These are phyloP conservation scores for Atta colombica DNA, from an alignment of 1,140 invertebrate species.

Conservation along the genomic window DNA sequence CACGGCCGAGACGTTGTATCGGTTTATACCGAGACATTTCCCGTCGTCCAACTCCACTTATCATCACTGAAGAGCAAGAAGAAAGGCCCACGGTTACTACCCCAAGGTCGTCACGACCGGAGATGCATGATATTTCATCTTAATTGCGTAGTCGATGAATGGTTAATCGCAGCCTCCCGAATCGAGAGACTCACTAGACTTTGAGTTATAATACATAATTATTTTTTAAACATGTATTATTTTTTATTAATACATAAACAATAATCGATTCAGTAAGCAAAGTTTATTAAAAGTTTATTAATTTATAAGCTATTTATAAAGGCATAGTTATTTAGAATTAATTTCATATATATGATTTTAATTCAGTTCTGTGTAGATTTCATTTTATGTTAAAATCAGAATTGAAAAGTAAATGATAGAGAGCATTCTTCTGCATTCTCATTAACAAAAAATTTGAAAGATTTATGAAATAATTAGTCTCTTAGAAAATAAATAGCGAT, in stretches of 20 bases:
- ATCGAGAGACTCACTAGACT: not conserved
- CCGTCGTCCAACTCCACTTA: conserved; percentile 9
- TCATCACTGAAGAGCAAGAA: conserved; percentile 25
- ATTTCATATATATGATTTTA: not conserved
- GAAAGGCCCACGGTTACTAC: conserved; percentile 28
- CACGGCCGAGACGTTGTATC: conserved; percentile 6
- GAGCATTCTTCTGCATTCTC: not conserved
- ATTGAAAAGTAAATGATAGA: not conserved
- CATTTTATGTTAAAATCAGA: not conserved
- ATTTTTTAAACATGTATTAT: not conserved
- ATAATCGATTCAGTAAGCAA: not conserved
- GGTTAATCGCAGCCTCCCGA: conserved; percentile 20
- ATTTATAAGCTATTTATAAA: not conserved
- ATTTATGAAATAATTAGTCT: conserved; percentile 1
- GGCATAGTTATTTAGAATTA: not conserved
- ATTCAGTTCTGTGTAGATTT: not conserved
- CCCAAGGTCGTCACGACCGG: conserved; percentile 42
- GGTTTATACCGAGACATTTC: conserved; percentile 26
- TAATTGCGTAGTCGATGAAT: conserved; percentile 12
- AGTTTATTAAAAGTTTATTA: not conserved
- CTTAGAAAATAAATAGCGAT: not conserved
- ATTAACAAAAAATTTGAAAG: not conserved
- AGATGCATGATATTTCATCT: conserved; percentile 45
- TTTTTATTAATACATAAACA: not conserved
- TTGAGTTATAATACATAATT: not conserved